Evolutionary conservation across 2,888 invertebrate genomes (phyloP).

Genomic region (Podotricha telesiphe): DNA sequence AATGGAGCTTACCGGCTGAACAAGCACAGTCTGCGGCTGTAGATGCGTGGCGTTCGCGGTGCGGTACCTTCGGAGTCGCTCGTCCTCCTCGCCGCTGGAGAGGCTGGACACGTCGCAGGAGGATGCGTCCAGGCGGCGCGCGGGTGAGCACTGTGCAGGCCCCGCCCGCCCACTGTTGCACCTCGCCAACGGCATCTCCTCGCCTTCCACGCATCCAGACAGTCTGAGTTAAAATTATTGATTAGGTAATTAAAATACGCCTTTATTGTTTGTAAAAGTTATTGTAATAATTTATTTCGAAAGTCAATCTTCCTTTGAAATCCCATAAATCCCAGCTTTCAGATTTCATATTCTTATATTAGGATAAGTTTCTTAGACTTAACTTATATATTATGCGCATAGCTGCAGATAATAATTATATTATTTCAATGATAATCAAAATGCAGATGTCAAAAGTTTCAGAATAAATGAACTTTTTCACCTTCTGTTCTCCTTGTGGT

Average conservation of each 20-base stretch:
- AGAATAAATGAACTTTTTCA: too few relatives aligned
- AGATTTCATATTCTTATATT: too few relatives aligned
- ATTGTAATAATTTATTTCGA: too few relatives aligned
- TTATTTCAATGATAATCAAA: too few relatives aligned
- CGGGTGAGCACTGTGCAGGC: slow-evolving; percentile 77
- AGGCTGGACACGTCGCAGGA: slow-evolving; percentile 79
- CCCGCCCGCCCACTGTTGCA: slow-evolving; percentile 60
- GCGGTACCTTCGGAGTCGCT: slow-evolving; percentile 76
- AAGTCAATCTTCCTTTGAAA: too few relatives aligned
- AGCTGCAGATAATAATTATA: too few relatives aligned
- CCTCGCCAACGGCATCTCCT: slow-evolving; percentile 77
- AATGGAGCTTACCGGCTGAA: slow-evolving; percentile 52
- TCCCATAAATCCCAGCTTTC: too few relatives aligned
- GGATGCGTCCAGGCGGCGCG: slow-evolving; percentile 76
- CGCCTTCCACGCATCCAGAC: slow-evolving; percentile 75
- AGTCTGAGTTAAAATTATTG: slow-evolving; percentile 58
- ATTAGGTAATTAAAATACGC: neutral
- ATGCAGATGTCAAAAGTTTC: too few relatives aligned
- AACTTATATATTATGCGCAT: too few relatives aligned
- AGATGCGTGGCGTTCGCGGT: slow-evolving; percentile 54
- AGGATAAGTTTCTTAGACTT: too few relatives aligned
- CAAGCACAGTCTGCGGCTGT: slow-evolving; percentile 49
- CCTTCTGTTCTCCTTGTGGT: slow-evolving; percentile 85
- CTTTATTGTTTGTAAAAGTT: too few relatives aligned
- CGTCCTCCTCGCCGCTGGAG: slow-evolving; percentile 81